Evolutionary conservation across 2,888 invertebrate species (phyloP), one percentile per base, ranked within the genome.

Genomic region (Dryobota labecula): DNA sequence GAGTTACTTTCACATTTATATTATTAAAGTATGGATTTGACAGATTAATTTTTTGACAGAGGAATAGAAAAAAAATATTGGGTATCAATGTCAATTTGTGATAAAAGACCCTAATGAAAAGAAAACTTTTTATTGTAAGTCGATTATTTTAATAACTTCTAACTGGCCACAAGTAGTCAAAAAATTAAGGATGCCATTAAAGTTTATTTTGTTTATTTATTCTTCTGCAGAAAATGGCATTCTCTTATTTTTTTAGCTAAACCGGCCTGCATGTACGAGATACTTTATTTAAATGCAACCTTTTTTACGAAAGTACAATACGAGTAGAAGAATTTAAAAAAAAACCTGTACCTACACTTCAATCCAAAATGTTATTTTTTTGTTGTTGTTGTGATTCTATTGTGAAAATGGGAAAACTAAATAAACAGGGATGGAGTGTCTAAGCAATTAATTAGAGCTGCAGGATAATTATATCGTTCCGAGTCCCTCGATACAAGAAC

Each of bases 301-400:
- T 24, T 43, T 70, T 71, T 58, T 43, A n/a, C 18, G 15, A 24
- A 41, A 57, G 15, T 36, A 15, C 15, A 0, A n/a, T n/a, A n/a
- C n/a, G n/a, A n/a, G n/a, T 27, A 5, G 3, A 36, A 51, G 18
- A 49, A 65, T 63, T n/a, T n/a, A n/a, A n/a, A n/a, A 18, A 68
- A 66, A 24, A 18, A 20, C 6, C n/a, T 38, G 24, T 20, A 15
- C 15, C 8, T n/a, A 36, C 15, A 41, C 49, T 33, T 43, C 18
- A 56, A 30, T 41, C 7, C n/a, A 41, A 15, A 58, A 18, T 27
- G 6, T n/a, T n/a, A 27, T 27, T 71, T 58, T 43, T 51, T 58
- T 43, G 33, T 43, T 49, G 27, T 57, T 71, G 41, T 36, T n/a
- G n/a, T n/a, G 8, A 51, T 58, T 36, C 57, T 70, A n/a, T 49